Evolutionary conservation across 1,140 invertebrate species (phyloP).

Genomic region (Agraylea sexmaculata): DNA sequence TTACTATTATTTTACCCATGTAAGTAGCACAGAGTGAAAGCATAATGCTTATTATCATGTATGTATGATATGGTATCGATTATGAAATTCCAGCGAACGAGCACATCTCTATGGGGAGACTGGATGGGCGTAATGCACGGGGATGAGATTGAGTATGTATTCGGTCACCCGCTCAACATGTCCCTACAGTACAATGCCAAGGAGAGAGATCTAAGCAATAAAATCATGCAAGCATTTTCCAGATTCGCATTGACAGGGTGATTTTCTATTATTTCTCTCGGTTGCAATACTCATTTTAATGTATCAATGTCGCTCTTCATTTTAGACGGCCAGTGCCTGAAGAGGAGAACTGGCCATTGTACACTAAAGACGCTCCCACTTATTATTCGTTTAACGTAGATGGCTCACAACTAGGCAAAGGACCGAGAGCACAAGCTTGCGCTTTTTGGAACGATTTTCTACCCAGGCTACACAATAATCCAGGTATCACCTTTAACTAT

Average conservation of each 20-base stretch:
- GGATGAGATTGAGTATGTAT: slow-evolving; percentile 93
- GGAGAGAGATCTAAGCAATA: slow-evolving; percentile 70
- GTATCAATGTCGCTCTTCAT: slow-evolving; percentile 22
- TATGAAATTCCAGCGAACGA: slow-evolving; percentile 62
- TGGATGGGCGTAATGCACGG: slow-evolving; percentile 98
- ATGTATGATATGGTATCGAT: slow-evolving; percentile 5
- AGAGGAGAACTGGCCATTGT: slow-evolving; percentile 78
- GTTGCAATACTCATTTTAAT: no score
- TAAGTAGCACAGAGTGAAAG: slow-evolving; percentile 39
- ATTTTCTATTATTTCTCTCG: slow-evolving; percentile 27
- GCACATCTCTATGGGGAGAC: slow-evolving; percentile 81
- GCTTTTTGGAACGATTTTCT: slow-evolving; percentile 94
- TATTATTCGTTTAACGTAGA: slow-evolving; percentile 85
- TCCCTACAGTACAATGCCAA: slow-evolving; percentile 68
- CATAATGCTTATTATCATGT: not conserved
- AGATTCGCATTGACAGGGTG: slow-evolving; percentile 81
- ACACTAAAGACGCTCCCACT: slow-evolving; percentile 69
- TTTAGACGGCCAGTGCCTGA: slow-evolving; percentile 69
- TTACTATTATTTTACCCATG: slow-evolving; percentile 89
- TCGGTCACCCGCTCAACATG: slow-evolving; percentile 81
- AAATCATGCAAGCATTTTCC: slow-evolving; percentile 78
- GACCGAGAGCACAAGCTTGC: slow-evolving; percentile 74
- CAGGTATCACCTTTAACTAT: no score
- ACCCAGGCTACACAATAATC: slow-evolving; percentile 64
- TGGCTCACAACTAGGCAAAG: slow-evolving; percentile 52